phyloP scores from a whole-genome alignment of 2,888 invertebrate species.

The Troilus luridus region DNA sequence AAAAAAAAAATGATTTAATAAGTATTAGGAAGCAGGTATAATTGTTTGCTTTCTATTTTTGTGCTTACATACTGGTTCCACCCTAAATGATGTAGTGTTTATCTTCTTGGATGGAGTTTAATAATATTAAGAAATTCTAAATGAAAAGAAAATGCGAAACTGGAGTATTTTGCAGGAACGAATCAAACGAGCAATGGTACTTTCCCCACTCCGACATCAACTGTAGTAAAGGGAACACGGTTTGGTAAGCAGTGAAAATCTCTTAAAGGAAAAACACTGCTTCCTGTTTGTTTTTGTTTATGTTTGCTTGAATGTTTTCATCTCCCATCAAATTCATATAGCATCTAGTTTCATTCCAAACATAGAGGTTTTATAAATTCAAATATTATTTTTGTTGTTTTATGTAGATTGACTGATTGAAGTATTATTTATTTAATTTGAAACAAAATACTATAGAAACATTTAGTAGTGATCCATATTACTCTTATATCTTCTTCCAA shows the following conservation, averaged over 20 bases:
- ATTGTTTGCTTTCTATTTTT: slow-evolving; percentile 18
- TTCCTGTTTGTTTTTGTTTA: slow-evolving; percentile 55
- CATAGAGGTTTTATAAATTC: neutral
- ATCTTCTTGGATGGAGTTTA: slow-evolving; percentile 39
- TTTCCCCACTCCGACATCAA: slow-evolving; percentile 61
- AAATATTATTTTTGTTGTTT: neutral
- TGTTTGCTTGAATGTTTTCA: slow-evolving; percentile 55
- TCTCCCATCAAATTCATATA: slow-evolving; percentile 7
- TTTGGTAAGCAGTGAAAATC: slow-evolving; percentile 64
- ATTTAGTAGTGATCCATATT: neutral
- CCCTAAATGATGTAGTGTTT: slow-evolving; percentile 27
- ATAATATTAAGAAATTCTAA: slow-evolving; percentile 16
- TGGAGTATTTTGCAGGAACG: slow-evolving; percentile 63
- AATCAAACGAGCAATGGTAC: slow-evolving; percentile 51
- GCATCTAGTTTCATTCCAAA: neutral
- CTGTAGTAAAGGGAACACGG: slow-evolving; percentile 64
- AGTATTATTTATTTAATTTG: neutral
- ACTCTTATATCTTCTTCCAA: neutral
- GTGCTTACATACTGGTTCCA: slow-evolving; percentile 40
- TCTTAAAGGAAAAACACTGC: slow-evolving; percentile 56
- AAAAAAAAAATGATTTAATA: neutral
- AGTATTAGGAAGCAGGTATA: neutral
- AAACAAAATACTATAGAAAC: neutral
- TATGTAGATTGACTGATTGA: neutral
- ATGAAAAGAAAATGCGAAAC: slow-evolving; percentile 33